Percentiles rank a stretch among this genome's conserved stretches.
Conservation (phyloP, 2,113 vertebrate species). For the Callocephalon fimbriatum region DNA sequence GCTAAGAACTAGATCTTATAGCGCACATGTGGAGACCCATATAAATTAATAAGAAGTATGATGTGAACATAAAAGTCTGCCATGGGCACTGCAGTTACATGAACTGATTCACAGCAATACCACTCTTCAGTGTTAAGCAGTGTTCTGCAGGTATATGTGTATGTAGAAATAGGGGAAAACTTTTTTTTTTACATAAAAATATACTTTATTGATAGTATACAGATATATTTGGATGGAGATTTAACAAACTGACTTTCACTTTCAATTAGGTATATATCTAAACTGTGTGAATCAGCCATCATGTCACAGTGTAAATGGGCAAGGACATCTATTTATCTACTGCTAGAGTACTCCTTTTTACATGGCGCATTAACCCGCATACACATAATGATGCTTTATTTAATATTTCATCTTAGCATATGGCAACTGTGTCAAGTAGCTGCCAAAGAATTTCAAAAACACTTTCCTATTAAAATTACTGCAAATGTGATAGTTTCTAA, state of each 20-base stretch:
- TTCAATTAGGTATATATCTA: not conserved
- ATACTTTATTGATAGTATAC: not conserved
- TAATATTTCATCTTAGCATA: not conserved
- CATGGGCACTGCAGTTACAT: not conserved
- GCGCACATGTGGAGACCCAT: not conserved
- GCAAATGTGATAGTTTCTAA: not conserved
- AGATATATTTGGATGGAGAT: not conserved
- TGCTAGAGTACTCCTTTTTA: not conserved
- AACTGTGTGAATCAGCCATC: not conserved
- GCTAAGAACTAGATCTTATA: not conserved
- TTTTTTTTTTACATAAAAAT: not conserved
- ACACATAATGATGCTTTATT: not conserved
- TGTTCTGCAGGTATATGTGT: not conserved
- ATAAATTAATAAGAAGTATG: not conserved
- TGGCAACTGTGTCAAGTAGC: not conserved
- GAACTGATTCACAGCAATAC: not conserved
- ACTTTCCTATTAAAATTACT: not conserved
- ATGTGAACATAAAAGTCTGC: not conserved
- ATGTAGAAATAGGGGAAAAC: not conserved
- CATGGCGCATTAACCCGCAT: not conserved
- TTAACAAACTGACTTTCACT: not conserved
- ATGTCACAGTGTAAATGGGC: not conserved
- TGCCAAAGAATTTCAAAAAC: not conserved
- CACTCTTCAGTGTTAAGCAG: not conserved
- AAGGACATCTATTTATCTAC: slow-evolving; percentile 7